These are phyloP conservation scores for Idaea straminata DNA, from an alignment of 2,888 invertebrate genomes.

Conservation along the genomic window DNA sequence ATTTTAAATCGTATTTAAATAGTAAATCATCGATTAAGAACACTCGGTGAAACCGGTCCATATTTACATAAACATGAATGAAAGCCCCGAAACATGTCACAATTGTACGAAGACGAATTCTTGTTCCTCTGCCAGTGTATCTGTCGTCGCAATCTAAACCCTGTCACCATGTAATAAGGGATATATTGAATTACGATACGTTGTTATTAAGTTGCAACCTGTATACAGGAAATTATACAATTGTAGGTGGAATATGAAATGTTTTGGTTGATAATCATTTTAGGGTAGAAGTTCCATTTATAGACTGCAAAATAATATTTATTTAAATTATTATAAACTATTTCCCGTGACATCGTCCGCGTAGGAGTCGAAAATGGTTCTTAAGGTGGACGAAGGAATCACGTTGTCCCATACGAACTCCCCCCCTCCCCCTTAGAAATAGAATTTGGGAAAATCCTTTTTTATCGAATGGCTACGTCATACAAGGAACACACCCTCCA, in stretches of 20 bases:
- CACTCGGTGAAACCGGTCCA: slow-evolving; percentile 17
- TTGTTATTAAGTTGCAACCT: neutral
- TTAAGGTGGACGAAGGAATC: too few species aligned
- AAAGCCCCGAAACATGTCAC: slow-evolving; percentile 26
- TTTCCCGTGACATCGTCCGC: too few species aligned
- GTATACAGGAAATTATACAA: neutral
- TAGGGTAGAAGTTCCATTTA: too few species aligned
- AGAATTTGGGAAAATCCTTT: too few species aligned
- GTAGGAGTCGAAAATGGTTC: too few species aligned
- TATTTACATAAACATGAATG: slow-evolving; percentile 24
- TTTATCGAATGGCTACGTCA: too few species aligned
- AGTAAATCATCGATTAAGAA: slow-evolving; percentile 3
- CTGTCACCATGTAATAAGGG: neutral
- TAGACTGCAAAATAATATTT: too few species aligned
- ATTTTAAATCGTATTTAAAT: neutral
- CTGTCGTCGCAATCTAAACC: neutral
- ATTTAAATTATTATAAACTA: too few species aligned
- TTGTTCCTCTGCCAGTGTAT: slow-evolving; percentile 16
- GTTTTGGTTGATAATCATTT: neutral
- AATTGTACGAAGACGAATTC: slow-evolving; percentile 23
- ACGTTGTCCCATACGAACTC: too few species aligned
- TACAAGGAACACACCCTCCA: too few species aligned
- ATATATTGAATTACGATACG: neutral
- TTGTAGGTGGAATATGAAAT: neutral
- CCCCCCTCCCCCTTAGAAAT: too few species aligned